These are phyloP conservation scores for Rhopalosiphum padi DNA, from an alignment of 1,140 invertebrate species.

Conservation along the genomic window DNA sequence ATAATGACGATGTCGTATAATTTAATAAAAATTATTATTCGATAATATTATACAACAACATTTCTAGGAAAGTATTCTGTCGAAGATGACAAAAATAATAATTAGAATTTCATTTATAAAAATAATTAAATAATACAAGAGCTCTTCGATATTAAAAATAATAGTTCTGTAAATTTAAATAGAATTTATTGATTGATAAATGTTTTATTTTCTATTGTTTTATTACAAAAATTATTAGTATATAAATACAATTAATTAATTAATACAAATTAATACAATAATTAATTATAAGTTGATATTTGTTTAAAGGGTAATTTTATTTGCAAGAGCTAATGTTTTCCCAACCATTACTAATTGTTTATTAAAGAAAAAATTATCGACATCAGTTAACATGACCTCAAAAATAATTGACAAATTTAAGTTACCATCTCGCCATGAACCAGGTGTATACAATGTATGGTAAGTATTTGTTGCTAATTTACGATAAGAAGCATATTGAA, in stretches of 20 bases:
- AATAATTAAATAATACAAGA: neutral
- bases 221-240: neutral
- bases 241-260: no score
- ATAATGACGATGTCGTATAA: neutral
- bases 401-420: constrained; percentile 43
- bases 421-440: constrained; percentile 52
- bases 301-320: neutral
- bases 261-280: no score
- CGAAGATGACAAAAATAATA: neutral
- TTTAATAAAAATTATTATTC: neutral
- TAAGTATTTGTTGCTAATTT: constrained; percentile 60
- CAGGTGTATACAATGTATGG: constrained; percentile 68
- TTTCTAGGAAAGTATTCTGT: neutral
- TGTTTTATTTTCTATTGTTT: neutral
- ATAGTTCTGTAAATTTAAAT: neutral
- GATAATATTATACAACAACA: neutral
- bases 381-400: neutral
- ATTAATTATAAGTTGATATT: neutral
- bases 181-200: neutral
- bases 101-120: neutral
- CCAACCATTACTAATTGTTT: neutral
- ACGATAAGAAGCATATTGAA: neutral
- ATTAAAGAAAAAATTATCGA: neutral
- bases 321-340: neutral
- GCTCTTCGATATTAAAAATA: neutral